Evolutionary conservation across 1,140 invertebrate species (phyloP), one percentile per base, ranked within the genome.

Genomic region (Radopholus similis): DNA sequence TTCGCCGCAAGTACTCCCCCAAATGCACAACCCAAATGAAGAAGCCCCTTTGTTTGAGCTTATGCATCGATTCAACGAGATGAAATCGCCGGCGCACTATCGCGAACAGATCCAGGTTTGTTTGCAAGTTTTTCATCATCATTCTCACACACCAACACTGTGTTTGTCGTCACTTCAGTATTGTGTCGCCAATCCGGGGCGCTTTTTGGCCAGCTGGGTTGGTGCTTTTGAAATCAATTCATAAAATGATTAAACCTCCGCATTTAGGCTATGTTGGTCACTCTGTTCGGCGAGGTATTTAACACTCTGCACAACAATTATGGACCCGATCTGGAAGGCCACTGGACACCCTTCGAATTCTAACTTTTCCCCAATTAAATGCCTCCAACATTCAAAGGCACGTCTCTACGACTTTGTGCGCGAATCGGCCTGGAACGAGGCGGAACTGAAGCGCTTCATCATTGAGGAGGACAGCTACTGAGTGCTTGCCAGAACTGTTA

Each of bases 131-230:
- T n/a, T n/a, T n/a, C n/a, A n/a, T n/a, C n/a, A n/a, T n/a, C n/a
- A n/a, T n/a, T n/a, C n/a, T n/a, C n/a, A n/a, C n/a, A n/a, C n/a
- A n/a, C n/a, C n/a, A n/a, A n/a, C n/a, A n/a, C n/a, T n/a, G n/a
- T n/a, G 9, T 51, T 21, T 21, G 9, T 21, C 2, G 8, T 21
- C 23, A 11, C 6, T 47, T 51, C 13, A 51, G 47, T 26, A 26
- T 15, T 51, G 47, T 5, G 47, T 51, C 47, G 47, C 47, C 9
- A 51, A 51, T 51, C 47, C 47, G 23, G 47, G 47, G 3, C 47
- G 47, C 30, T 51, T 51, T 26, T 51, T 51, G 47, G 47, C 47
- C 30, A 51, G 47, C 23, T 51, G 47, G 47, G 47, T 51, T 26
- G 6, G 4, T 21, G 11, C 26, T 49, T 6, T 2, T 21, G 26